phyloP scores from a whole-genome alignment of 2,113 vertebrate genomes.

The Chionis minor region DNA sequence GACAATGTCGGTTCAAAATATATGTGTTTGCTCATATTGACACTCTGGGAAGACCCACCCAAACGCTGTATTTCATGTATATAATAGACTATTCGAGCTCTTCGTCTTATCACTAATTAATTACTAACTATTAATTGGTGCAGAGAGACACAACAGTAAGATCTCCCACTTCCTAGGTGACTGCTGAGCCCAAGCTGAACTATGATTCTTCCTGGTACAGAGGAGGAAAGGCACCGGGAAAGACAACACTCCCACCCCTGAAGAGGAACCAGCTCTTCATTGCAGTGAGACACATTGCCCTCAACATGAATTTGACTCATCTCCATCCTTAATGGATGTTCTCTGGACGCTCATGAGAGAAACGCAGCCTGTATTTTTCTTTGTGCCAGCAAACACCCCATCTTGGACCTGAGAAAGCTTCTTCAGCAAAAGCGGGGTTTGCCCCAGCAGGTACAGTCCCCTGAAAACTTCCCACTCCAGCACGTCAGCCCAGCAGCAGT shows the following conservation, averaged over 20 bases:
- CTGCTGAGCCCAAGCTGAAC: background rate
- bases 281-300: too few species aligned
- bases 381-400: background rate
- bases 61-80: background rate
- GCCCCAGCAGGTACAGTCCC: background rate
- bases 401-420: background rate
- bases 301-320: background rate
- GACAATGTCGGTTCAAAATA: background rate
- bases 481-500: background rate
- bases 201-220: background rate
- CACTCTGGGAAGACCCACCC: background rate
- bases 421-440: background rate
- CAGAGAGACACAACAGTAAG: background rate
- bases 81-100: background rate
- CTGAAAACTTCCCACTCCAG: background rate
- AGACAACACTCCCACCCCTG: rapidly evolving
- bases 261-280: background rate
- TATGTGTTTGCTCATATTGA: rapidly evolving
- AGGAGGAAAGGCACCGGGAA: background rate
- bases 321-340: background rate
- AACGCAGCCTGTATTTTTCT: background rate
- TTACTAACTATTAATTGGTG: background rate
- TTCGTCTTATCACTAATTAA: background rate
- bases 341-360: background rate
- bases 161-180: background rate